Conservation (phyloP, 2,797 vertebrate species). For the Manis javanica region DNA sequence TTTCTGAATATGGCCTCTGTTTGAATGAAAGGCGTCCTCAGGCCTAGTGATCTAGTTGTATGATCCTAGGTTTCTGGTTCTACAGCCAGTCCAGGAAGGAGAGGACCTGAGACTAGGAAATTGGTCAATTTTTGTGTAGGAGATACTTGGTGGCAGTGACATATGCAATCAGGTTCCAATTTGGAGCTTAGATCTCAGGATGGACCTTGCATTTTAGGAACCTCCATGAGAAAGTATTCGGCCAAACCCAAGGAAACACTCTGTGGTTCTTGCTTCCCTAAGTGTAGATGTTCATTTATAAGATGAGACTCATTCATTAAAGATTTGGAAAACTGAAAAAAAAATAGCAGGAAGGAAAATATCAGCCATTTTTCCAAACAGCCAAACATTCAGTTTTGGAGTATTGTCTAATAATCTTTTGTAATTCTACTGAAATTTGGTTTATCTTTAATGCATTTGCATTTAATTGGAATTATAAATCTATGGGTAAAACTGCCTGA, state of each 20-base stretch:
- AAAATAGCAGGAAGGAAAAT: background rate
- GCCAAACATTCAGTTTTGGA: slow-evolving; percentile 1
- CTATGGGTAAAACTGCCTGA: slow-evolving; percentile 3
- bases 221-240: background rate
- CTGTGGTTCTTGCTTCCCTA: background rate
- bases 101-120: background rate
- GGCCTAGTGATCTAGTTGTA: background rate
- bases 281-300: background rate
- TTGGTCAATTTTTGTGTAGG: background rate
- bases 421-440: slow-evolving; percentile 11
- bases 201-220: background rate
- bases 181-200: background rate
- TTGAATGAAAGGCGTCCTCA: background rate
- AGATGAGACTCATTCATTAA: background rate
- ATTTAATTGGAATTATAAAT: slow-evolving; percentile 42
- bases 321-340: slow-evolving; percentile 24
- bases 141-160: background rate
- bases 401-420: slow-evolving; percentile 13
- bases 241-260: background rate
- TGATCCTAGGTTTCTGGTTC: background rate
- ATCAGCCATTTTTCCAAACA: background rate
- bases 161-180: background rate
- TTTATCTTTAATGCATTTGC: slow-evolving; percentile 65
- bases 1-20: background rate
- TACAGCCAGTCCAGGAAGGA: background rate